A percentile compares a stretch with the other conserved stretches of the same genome.
phyloP scores from a whole-genome alignment of 2,888 invertebrate genomes.

The Caenorhabditis sulstoni region DNA sequence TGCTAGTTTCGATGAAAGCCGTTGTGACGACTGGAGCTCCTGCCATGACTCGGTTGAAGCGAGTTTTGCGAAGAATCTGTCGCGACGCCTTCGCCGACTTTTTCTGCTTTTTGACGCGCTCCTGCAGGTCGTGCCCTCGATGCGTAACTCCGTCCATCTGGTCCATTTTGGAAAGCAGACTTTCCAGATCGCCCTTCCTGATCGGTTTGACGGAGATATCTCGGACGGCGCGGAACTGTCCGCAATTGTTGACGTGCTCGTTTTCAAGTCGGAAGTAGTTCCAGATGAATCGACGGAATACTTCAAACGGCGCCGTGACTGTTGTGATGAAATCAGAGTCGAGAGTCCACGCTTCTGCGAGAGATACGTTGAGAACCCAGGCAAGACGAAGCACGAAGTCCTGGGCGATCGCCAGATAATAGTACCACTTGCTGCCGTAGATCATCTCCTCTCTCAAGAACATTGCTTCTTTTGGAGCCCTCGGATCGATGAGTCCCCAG shows the following conservation, averaged over 20 bases:
- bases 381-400: conserved; percentile 93
- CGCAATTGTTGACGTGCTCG: conserved; percentile 98
- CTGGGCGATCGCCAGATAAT: conserved; percentile 96
- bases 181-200: conserved; percentile 83
- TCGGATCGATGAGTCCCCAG: conserved; percentile 88
- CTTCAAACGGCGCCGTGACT: conserved; percentile 79
- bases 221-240: conserved; percentile 94
- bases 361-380: conserved; percentile 92
- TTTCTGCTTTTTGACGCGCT: conserved; percentile 80
- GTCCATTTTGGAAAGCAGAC: conserved; percentile 78
- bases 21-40: conserved; percentile 54
- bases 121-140: conserved; percentile 78
- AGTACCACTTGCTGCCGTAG: conserved; percentile 84
- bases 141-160: conserved; percentile 78
- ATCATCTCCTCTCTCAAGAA: conserved; percentile 81
- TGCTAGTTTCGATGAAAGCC: conserved; percentile 43
- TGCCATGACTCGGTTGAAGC: conserved; percentile 67
- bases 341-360: conserved; percentile 78
- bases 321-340: conserved; percentile 78
- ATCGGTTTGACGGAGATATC: conserved; percentile 96
- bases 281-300: conserved; percentile 91
- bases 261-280: conserved; percentile 99
- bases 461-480: conserved; percentile 91
- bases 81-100: conserved; percentile 77
- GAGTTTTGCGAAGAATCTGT: conserved; percentile 74